A percentile compares a stretch with the other conserved stretches of the same genome.
These are phyloP conservation scores for Microchrysa polita DNA, from an alignment of 2,888 invertebrate genomes.

Conservation along the genomic window DNA sequence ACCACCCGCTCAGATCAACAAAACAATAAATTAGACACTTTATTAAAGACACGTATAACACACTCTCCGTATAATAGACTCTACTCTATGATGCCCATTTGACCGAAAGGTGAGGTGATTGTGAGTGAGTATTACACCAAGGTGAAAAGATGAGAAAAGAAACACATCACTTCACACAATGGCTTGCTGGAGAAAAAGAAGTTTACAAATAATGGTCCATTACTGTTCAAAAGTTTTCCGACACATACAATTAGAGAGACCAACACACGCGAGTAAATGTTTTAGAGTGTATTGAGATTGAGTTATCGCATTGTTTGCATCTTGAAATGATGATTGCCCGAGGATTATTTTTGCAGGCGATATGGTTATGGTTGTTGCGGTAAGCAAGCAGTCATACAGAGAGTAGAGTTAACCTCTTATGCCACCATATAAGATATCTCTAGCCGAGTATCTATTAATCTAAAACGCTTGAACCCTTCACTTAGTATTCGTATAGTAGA, in stretches of 20 bases:
- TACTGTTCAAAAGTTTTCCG: background rate
- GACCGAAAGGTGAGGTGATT: background rate
- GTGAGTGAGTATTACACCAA: background rate
- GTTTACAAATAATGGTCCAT: constrained; percentile 11
- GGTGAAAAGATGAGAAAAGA: background rate
- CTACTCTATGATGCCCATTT: no score
- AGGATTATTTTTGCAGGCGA: no score
- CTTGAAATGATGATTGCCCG: no score
- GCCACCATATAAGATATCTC: no score
- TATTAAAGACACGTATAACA: background rate
- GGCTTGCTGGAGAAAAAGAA: background rate
- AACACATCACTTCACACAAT: background rate
- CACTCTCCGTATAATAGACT: background rate
- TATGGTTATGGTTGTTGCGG: no score
- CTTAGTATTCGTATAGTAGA: no score
- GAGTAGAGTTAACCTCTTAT: no score
- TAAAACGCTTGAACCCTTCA: constrained; percentile 39
- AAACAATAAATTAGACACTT: background rate
- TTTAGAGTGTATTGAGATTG: no score
- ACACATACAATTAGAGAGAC: no score
- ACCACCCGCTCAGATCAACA: background rate
- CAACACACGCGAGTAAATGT: no score
- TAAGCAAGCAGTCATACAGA: background rate
- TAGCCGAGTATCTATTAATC: constrained; percentile 1
- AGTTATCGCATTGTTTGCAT: no score